Percentiles rank a stretch among this genome's conserved stretches.
Conservation (phyloP, 2,113 vertebrate genomes). For the Pavo muticus region DNA sequence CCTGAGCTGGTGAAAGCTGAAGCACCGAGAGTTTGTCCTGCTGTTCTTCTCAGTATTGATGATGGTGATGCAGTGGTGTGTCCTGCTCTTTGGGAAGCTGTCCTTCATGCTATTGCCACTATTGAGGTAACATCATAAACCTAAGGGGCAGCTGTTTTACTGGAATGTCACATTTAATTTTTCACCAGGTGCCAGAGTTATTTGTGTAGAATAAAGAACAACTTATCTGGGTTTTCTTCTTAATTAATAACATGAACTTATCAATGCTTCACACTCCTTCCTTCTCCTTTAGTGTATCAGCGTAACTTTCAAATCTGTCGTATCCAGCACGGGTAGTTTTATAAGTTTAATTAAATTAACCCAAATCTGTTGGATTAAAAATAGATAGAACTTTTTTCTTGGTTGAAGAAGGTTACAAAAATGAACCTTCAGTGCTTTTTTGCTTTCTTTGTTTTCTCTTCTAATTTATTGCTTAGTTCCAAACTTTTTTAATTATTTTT, state of each 20-base stretch:
- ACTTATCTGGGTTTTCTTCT: neutral
- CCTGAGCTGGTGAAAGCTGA: constrained; percentile 85
- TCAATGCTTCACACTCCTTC: neutral
- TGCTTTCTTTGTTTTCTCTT: neutral
- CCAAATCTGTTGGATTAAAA: neutral
- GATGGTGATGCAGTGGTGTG: constrained; percentile 93
- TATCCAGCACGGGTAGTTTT: neutral
- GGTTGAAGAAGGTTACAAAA: neutral
- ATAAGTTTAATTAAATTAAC: neutral
- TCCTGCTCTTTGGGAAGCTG: constrained; percentile 93
- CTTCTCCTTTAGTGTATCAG: neutral
- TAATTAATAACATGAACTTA: neutral
- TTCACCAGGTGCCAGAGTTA: neutral
- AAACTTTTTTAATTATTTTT: too few species aligned
- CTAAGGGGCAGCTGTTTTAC: neutral
- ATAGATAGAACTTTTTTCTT: neutral
- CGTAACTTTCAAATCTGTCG: neutral
- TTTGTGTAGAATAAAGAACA: neutral
- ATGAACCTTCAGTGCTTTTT: neutral
- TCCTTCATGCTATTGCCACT: constrained; percentile 85
- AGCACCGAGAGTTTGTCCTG: constrained; percentile 85
- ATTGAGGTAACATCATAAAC: constrained; percentile 80
- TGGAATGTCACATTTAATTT: neutral
- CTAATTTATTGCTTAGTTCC: neutral
- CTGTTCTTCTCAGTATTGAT: constrained; percentile 91